Base-by-base conservation (phyloP, 1,140 invertebrate genomes). In the Mercenaria mercenaria region DNA sequence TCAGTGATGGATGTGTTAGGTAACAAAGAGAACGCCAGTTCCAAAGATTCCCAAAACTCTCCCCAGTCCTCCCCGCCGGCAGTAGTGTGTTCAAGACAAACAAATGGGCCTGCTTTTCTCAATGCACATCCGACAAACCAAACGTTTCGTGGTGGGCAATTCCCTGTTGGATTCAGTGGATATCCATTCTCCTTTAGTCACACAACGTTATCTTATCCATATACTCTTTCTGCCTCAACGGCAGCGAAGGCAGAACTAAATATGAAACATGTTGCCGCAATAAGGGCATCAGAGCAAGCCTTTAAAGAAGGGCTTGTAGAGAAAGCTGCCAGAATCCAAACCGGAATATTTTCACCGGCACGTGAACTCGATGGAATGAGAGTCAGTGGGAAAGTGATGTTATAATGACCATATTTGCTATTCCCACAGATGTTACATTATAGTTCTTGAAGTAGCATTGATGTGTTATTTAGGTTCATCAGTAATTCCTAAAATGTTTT, bases 151-250 rank as follows among this genome's bases (percentile, higher is more conserved):
- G 39, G 47, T 39, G 85, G 52, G n/a, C 87, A 82, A 43, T 83
- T 81, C 32, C 80, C 87, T 15, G 47, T 83, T 10, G 87, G 79
- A 26, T 84, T 89, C 23, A 80, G 52, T 64, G 88, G 88, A 1
- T 93, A 92, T 67, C 92, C 93, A 4, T 82, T 94, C 43, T 92
- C 93, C 8, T 77, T 94, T 23, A 91, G 92, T 61, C 93, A 94
- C 80, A 91, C 92, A 15, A 93, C 93, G 20, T 88, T 94, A 29
- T 94, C 93, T 11, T 94, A 94, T 74, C 93, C 93, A 2, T 94
- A 94, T 88, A 91, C 91, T 18, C 61, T 94, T n/a, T 90, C 93
- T n/a, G 64, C 93, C 13, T 88, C 92, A n/a, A 82, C 91, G 20
- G 89, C 90, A 0, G 88, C 89, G 39, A 93, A 92, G 41, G 89